These are phyloP conservation scores for Drosophila subobscura DNA, from an alignment of 1,140 invertebrate species.

Conservation along the genomic window DNA sequence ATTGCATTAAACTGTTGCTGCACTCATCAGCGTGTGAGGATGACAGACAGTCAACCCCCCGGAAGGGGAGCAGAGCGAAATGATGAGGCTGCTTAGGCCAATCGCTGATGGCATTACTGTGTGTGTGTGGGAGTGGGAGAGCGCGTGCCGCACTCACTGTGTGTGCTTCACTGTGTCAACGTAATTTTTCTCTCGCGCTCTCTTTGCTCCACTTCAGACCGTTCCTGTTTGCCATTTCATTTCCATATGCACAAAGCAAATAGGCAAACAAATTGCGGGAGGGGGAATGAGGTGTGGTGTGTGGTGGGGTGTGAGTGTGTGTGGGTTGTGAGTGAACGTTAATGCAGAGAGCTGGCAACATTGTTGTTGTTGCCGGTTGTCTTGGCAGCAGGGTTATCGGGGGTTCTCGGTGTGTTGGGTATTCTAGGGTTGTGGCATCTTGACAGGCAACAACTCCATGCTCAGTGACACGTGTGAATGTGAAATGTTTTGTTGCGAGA, in stretches of 20 bases:
- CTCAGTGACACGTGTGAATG: constrained; percentile 77
- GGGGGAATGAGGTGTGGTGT: background rate
- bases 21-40: background rate
- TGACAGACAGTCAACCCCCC: background rate
- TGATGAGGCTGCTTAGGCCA: constrained; percentile 22
- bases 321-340: constrained; percentile 29
- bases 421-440: constrained; percentile 44
- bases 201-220: constrained; percentile 47
- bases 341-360: constrained; percentile 24
- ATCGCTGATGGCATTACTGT: constrained; percentile 23
- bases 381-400: constrained; percentile 51
- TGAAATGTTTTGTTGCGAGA: constrained; percentile 65
- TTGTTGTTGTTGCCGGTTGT: constrained; percentile 31
- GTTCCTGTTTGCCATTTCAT: constrained; percentile 75
- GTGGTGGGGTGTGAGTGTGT: background rate
- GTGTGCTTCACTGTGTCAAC: constrained; percentile 62
- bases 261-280: constrained; percentile 65
- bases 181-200: constrained; percentile 71
- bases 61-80: background rate
- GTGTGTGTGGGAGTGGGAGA: constrained; percentile 7
- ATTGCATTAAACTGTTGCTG: constrained; percentile 51
- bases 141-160: constrained; percentile 33
- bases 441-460: constrained; percentile 69
- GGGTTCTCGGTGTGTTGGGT: constrained; percentile 6
- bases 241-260: constrained; percentile 79